These are phyloP conservation scores for Ianthella basta DNA, from an alignment of 37 sponge, comb jelly and placozoan genomes.

Conservation along the genomic window DNA sequence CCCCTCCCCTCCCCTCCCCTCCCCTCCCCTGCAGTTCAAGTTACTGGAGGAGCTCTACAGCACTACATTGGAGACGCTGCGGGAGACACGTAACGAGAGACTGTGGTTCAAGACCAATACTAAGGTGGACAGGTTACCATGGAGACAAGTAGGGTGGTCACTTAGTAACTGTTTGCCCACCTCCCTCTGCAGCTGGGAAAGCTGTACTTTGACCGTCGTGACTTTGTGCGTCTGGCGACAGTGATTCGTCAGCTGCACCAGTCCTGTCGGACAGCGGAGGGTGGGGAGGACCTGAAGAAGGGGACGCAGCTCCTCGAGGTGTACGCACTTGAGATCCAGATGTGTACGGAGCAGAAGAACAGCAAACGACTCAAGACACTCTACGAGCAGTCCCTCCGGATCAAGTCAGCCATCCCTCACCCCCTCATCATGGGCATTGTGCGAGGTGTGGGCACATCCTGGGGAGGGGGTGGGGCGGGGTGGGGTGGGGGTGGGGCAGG, in stretches of 20 bases:
- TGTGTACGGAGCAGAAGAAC: constrained; percentile 99
- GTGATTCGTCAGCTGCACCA: constrained; percentile 90
- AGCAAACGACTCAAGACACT: constrained; percentile 95
- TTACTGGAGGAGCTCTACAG: constrained; percentile 94
- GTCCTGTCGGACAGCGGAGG: constrained; percentile 85
- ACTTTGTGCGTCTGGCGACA: constrained; percentile 72
- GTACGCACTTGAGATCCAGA: constrained; percentile 99
- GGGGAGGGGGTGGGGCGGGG: neutral
- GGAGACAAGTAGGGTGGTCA: too few species aligned
- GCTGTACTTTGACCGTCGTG: constrained; percentile 93
- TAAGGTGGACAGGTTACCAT: constrained; percentile 74
- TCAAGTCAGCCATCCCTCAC: constrained; percentile 98
- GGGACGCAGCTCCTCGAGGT: constrained; percentile 96
- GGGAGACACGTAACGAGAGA: constrained; percentile 92
- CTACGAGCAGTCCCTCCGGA: constrained; percentile 93
- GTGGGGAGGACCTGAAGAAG: constrained; percentile 86
- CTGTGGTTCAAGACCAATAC: constrained; percentile 99
- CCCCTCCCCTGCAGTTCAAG: constrained; percentile 49
- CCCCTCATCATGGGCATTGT: constrained; percentile 99
- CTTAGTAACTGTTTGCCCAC: too few species aligned
- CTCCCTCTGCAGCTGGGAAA: constrained; percentile 78
- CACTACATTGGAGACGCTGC: constrained; percentile 89
- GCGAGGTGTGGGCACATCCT: constrained; percentile 75
- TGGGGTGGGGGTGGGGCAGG: neutral
- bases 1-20: neutral